These are phyloP conservation scores for Coluber constrictor DNA, from an alignment of 2,797 vertebrate genomes.

Conservation along the genomic window DNA sequence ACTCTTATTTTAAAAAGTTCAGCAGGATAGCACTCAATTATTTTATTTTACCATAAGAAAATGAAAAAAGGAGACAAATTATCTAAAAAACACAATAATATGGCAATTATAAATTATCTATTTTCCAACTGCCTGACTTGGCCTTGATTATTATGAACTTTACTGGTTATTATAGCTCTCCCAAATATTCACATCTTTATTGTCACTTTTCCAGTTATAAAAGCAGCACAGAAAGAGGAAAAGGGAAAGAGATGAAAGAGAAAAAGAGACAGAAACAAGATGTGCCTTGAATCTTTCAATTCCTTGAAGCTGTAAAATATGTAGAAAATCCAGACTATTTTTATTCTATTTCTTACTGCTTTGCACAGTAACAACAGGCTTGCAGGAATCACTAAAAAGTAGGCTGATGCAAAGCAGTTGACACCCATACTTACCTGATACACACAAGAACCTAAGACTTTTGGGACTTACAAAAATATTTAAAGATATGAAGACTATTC, in stretches of 20 bases:
- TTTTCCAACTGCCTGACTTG: background rate
- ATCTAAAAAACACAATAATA: background rate
- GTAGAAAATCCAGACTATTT: slow-evolving; percentile 14
- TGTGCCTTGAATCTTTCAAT: background rate
- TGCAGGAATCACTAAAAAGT: background rate
- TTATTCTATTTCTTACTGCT: background rate
- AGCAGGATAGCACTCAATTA: background rate
- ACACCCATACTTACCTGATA: background rate
- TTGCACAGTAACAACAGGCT: background rate
- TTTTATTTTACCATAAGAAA: background rate
- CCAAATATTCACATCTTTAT: background rate
- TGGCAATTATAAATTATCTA: background rate
- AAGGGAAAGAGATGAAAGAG: background rate
- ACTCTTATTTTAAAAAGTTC: background rate
- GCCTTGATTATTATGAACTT: background rate
- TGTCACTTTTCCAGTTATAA: background rate
- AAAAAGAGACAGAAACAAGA: background rate
- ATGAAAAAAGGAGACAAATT: background rate
- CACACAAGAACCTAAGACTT: background rate
- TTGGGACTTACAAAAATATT: slow-evolving; percentile 1
- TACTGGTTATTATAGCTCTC: background rate
- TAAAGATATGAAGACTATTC: background rate
- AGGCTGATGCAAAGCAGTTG: background rate
- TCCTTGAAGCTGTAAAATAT: slow-evolving; percentile 10
- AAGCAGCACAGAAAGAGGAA: background rate